Base-by-base conservation (phyloP, 1,140 invertebrate genomes). In the Sarcophaga bullata region DNA sequence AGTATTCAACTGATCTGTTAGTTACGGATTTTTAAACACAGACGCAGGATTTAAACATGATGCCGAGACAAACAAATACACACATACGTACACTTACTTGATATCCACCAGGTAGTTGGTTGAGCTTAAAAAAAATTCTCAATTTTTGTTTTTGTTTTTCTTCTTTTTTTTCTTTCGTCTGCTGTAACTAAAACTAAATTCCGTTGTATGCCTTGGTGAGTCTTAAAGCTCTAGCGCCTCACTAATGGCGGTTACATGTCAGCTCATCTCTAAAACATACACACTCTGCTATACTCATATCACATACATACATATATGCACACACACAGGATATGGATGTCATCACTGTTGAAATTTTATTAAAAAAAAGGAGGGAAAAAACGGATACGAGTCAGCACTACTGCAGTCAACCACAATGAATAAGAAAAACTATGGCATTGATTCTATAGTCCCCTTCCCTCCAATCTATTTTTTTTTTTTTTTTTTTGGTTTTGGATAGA, bases 231-330 rank as follows among this genome's bases (percentile, higher is more conserved):
- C 62, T n/a, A 68, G 17, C 17, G 62, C 62, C n/a, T 19, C 75
- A 50, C 75, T 78, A 78, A 78, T 78, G 75, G 75, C 75, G 49
- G 75, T 50, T 78, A 78, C 75, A 78, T 78, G 75, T 78, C 75
- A 78, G 11, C 48, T 78, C 75, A 78, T 50, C 75, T 78, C 17
- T 68, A n/a, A n/a, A 3, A 58, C 54, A 58, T 7, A 15, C 15
- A 58, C 54, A 58, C 54, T 3, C 54, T 58, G 25, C 25, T 37
- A 4, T 37, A 37, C 25, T 2, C 25, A 2, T 4, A 37, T 37
- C 7, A 0, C 13, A 58, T 58, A 58, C 15, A 6, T n/a, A 58
- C 13, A 2, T 13, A 3, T n/a, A n/a, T n/a, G n/a, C 13, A 15
- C 1, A 58, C 3, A 13, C 7, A 58, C 15, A n/a, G 73, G 73